Evolutionary conservation across 2,113 vertebrate species (phyloP).

Genomic region (Nestor notabilis): DNA sequence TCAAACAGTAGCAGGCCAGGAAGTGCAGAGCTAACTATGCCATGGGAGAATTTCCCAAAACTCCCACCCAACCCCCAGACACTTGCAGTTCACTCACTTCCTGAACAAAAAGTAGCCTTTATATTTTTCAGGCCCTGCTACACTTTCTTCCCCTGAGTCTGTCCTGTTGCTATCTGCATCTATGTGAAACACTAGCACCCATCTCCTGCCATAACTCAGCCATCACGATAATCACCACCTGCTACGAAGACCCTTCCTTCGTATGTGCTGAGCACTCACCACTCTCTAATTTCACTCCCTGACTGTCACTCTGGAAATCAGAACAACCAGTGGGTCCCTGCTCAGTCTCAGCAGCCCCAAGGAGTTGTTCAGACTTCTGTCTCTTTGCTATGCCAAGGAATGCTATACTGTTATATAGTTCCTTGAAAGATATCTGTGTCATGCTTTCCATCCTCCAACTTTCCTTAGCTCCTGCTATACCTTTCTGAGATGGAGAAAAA

Average conservation of each 20-base stretch:
- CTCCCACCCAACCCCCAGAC: not conserved
- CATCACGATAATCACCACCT: not conserved
- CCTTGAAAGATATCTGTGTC: no score
- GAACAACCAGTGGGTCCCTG: rapidly evolving
- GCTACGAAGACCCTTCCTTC: not conserved
- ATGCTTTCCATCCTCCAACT: not conserved
- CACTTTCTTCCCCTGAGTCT: not conserved
- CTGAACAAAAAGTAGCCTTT: not conserved
- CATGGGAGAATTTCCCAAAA: not conserved
- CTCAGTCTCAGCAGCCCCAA: not conserved
- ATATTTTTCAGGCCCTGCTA: not conserved
- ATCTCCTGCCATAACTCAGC: not conserved
- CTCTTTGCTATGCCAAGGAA: not conserved
- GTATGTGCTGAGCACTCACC: rapidly evolving
- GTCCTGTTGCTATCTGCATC: no score
- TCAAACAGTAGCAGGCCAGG: not conserved
- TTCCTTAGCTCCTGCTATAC: not conserved
- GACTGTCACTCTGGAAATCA: not conserved
- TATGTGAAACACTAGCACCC: no score
- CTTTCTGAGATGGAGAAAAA: not conserved
- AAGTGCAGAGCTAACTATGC: not conserved
- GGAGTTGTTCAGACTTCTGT: not conserved
- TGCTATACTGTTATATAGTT: not conserved
- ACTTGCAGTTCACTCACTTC: not conserved
- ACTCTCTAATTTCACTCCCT: not conserved